A percentile compares a stretch with the other conserved stretches of the same genome.
These are phyloP conservation scores for Nasonia giraulti DNA, from an alignment of 1,140 invertebrate species.

Conservation along the genomic window DNA sequence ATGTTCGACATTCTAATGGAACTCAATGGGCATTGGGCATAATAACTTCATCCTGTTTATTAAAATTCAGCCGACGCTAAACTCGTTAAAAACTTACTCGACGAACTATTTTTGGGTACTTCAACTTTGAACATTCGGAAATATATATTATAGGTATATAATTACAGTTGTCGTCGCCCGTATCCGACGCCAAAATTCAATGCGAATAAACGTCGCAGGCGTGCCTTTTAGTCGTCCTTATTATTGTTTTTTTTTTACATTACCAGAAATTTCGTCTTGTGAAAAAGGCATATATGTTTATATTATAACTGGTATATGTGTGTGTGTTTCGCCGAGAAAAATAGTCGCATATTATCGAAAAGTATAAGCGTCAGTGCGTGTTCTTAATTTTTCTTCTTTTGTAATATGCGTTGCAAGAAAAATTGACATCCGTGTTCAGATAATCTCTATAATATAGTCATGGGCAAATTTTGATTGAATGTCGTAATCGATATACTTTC, in stretches of 20 bases:
- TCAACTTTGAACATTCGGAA: background rate
- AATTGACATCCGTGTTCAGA: constrained; percentile 55
- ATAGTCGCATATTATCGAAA: background rate
- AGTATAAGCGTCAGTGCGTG: background rate
- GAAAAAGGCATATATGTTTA: background rate
- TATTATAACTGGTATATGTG: background rate
- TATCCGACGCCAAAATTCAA: background rate
- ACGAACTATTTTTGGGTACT: background rate
- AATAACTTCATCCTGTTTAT: background rate
- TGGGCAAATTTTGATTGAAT: constrained; percentile 19
- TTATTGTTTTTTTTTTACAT: background rate
- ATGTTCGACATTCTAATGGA: background rate
- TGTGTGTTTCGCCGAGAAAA: background rate
- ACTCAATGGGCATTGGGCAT: no score
- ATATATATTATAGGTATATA: background rate
- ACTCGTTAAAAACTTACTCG: background rate
- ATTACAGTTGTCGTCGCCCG: background rate
- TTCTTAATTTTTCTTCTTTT: background rate
- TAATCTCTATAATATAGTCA: constrained; percentile 11
- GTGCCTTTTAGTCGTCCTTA: background rate
- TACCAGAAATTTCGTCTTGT: background rate
- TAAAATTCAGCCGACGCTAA: background rate
- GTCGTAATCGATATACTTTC: background rate
- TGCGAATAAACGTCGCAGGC: background rate
- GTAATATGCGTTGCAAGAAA: constrained; percentile 51